Base-by-base conservation (phyloP, 2,888 invertebrate genomes). In the Disparrhopalites patrizii region DNA sequence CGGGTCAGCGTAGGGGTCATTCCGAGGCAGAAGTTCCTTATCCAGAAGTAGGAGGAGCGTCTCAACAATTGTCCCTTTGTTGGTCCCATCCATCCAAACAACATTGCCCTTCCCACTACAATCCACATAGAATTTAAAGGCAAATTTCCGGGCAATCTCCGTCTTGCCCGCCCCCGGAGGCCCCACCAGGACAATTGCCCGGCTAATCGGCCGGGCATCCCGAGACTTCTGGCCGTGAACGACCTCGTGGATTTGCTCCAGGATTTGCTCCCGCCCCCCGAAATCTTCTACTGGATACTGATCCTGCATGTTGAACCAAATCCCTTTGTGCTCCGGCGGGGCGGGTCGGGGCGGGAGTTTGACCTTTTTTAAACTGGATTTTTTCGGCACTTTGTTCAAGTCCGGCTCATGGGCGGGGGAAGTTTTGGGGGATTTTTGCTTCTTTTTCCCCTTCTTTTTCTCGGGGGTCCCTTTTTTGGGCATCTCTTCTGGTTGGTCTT, bases 91-190 rank as follows among this genome's bases (percentile, higher is more conserved):
- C 7, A 62, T 40, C 62, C 62, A 62, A 28, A 62, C 38, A 3
- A 62, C 54, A 54, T 62, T 54, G 1, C 40, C 54, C 52, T 31
- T n/a, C 1, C 62, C 62, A 30, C 28, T 55, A 38, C 15, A 52
- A 25, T 38, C 40, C 5, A 54, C 54, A 23, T 62, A 62, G 23
- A 62, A 62, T 13, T 54, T 25, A 30, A 62, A 62, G 10, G 64
- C 64, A 36, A 50, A 64, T 56, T 64, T 64, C 20, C 64, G 43
- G 10, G 64, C 64, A 18, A 64, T 56, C 38, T 64, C 64, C n/a
- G 64, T 56, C 27, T 64, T 64, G n/a, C 64, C 64, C 23, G 57
- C 57, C 2, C 43, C 40, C 2, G 25, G 10, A 13, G 15, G 10
- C 5, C 64, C 64, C 4, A 36, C 25, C 13, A 64, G 36, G n/a